Evolutionary conservation across 2,888 invertebrate species (phyloP).

Genomic region (Macrosiphum euphorbiae): DNA sequence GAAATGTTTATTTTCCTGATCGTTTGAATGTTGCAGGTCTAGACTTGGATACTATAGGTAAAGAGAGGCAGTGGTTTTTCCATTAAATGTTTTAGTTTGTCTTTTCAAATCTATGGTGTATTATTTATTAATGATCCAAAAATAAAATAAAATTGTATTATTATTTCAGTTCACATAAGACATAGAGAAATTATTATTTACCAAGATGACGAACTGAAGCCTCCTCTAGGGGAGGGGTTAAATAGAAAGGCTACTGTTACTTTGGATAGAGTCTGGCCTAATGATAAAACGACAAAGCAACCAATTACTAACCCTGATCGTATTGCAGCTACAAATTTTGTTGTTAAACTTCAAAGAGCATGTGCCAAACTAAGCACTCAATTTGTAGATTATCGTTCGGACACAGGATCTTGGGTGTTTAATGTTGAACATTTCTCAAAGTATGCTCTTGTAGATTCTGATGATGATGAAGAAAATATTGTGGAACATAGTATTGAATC

Average conservation of each 20-base stretch:
- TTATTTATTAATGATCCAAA: neutral
- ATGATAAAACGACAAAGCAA: constrained; percentile 84
- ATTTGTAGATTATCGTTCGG: constrained; percentile 94
- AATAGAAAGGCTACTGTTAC: constrained; percentile 94
- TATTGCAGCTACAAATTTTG: constrained; percentile 85
- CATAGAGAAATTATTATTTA: constrained; percentile 96
- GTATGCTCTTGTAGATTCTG: constrained; percentile 85
- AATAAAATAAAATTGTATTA: constrained; percentile 32
- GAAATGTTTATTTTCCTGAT: constrained; percentile 89
- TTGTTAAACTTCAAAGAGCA: constrained; percentile 84
- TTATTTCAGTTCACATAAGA: constrained; percentile 83
- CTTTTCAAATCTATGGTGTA: neutral
- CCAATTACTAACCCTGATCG: constrained; percentile 86
- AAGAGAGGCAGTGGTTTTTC: constrained; percentile 65
- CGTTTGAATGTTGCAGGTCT: constrained; percentile 86
- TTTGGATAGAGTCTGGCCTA: constrained; percentile 94
- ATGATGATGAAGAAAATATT: constrained; percentile 78
- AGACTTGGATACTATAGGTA: constrained; percentile 88
- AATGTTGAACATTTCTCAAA: constrained; percentile 96
- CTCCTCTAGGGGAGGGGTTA: constrained; percentile 86
- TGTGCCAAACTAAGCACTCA: constrained; percentile 89
- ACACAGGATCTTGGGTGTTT: constrained; percentile 98
- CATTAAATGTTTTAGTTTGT: neutral
- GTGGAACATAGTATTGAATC: constrained; percentile 65
- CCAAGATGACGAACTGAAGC: constrained; percentile 90